phyloP scores from a whole-genome alignment of 1,140 invertebrate genomes.

The Zaprionus camerounensis region DNA sequence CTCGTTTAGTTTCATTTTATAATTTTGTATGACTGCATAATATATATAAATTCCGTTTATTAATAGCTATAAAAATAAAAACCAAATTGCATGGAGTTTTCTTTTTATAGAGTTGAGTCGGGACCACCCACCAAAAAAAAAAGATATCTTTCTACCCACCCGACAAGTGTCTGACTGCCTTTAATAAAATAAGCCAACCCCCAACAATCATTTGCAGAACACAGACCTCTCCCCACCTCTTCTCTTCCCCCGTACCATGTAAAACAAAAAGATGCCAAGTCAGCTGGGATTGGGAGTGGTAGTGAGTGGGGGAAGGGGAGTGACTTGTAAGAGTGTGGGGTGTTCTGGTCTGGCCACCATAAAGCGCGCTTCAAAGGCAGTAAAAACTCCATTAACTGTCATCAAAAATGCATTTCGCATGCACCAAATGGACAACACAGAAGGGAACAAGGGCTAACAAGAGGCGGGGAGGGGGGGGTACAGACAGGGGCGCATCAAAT shows the following conservation, averaged over 20 bases:
- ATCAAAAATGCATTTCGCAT: constrained; percentile 81
- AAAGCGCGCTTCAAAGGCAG: constrained; percentile 63
- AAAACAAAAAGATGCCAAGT: constrained; percentile 62
- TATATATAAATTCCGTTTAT: constrained; percentile 28
- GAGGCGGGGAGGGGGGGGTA: neutral
- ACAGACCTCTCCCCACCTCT: neutral
- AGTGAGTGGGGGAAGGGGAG: neutral
- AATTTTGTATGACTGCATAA: constrained; percentile 3
- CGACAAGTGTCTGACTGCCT: constrained; percentile 40
- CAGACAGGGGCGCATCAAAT: constrained; percentile 60
- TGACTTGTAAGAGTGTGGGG: too few relatives aligned
- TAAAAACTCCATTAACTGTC: constrained; percentile 82
- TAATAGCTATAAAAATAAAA: constrained; percentile 27
- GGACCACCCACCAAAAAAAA: neutral
- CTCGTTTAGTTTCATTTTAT: constrained; percentile 11
- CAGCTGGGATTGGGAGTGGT: constrained; percentile 19
- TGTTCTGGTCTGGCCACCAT: constrained; percentile 21
- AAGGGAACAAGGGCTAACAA: neutral
- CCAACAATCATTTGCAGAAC: constrained; percentile 57
- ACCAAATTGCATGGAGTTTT: constrained; percentile 8
- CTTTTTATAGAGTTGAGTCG: constrained; percentile 29
- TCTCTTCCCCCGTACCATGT: constrained; percentile 2
- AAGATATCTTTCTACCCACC: neutral
- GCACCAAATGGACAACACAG: constrained; percentile 54
- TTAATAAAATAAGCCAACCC: constrained; percentile 58